Base-by-base conservation (phyloP, 2,888 invertebrate species). In the Chrysolina oricalcia region DNA sequence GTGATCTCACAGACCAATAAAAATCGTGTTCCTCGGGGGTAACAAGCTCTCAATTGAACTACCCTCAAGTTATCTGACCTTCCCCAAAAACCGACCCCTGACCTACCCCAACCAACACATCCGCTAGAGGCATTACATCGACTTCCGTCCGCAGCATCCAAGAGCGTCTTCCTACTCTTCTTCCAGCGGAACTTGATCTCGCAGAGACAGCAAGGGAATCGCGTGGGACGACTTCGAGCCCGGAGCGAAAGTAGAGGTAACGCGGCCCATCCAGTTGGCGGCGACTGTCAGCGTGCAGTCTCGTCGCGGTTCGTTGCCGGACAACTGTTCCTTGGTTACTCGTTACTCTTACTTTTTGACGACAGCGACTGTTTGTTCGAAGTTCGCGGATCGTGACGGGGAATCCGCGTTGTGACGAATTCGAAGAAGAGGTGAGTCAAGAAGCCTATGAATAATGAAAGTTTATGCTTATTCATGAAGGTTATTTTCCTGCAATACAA, bases 311-410 rank as follows among this genome's bases (percentile, higher is more conserved):
- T 50, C 48, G 69, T 73, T 69, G 68, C 64, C 40, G 65, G 46
- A 43, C 27, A 43, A 62, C 56, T 64, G 68, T 68, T 68, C 64
- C 72, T 69, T 75, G 53, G 72, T 71, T 74, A 72, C 75, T 68
- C 68, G 72, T 71, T 74, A 72, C 75, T 68, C 68, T 75, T 46
- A 64, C 68, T 75, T 75, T 69, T 41, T 35, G 6, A 53, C 53
- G 27, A 59, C 27, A 23, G 21, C 64, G 66, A 59, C 15, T 66
- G 48, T 75, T 46, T 63, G 62, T 62, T 71, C 40, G 48, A 62
- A 70, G 46, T 43, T 40, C 67, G 40, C 41, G 35, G 46, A 11
- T 19, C 19, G 68, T 6, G 9, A 17, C 23, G n/a, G 5, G 40
- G 6, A 13, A 50, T 46, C 64, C 6, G 19, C 3, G 63, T 17